These are phyloP conservation scores for Mycetomoellerius zeteki DNA, from an alignment of 1,140 invertebrate species.

Conservation along the genomic window DNA sequence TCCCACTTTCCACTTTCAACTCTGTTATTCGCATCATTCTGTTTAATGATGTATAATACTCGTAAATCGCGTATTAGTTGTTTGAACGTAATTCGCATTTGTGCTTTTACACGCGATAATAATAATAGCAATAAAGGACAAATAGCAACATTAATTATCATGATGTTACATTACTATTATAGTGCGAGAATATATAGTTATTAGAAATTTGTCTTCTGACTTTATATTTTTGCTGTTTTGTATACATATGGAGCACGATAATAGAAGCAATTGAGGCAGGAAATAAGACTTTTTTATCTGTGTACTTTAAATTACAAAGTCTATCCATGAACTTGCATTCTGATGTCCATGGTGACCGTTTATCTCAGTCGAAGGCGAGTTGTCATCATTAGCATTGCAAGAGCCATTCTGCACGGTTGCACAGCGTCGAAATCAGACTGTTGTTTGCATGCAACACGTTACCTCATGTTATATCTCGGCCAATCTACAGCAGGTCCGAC, in stretches of 20 bases:
- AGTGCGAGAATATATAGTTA: background rate
- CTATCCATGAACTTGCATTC: background rate
- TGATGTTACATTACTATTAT: background rate
- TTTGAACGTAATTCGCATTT: conserved; percentile 16
- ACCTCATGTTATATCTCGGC: conserved; percentile 82
- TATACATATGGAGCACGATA: background rate
- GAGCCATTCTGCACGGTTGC: background rate
- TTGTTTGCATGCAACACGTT: conserved; percentile 64
- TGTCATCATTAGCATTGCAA: background rate
- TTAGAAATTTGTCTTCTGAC: background rate
- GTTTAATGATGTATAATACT: conserved; percentile 16
- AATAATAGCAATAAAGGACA: background rate
- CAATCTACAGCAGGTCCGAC: conserved; percentile 42
- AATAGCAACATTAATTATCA: conserved; percentile 9
- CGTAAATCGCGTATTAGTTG: conserved; percentile 23
- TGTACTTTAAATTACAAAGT: background rate
- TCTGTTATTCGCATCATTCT: conserved; percentile 31
- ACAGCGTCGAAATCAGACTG: conserved; percentile 33
- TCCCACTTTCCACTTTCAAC: conserved; percentile 29
- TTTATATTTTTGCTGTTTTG: background rate
- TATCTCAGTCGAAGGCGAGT: background rate
- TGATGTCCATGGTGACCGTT: background rate
- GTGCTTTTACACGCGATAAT: background rate
- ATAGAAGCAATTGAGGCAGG: background rate
- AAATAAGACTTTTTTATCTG: background rate